Percentiles rank a stretch among this genome's conserved stretches.
Evolutionary conservation across 1,140 invertebrate species (phyloP).

Genomic region (Xylocopa sonorina): DNA sequence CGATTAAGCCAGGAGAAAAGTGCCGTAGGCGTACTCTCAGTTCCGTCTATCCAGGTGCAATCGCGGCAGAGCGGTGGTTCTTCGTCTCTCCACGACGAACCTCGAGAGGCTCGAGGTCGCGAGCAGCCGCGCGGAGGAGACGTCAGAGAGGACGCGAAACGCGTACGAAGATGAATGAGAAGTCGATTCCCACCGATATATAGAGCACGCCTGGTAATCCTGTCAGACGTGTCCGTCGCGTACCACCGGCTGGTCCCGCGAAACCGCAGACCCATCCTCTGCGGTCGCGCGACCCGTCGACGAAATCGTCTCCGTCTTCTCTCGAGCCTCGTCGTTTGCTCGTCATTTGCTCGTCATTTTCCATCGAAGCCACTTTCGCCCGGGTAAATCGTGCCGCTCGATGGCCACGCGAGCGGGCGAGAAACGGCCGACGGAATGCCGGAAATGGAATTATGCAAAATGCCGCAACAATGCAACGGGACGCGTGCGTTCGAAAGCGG

Average conservation of each 20-base stretch:
- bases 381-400: conserved; percentile 15
- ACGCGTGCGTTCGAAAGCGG: conserved; percentile 21
- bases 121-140: too few relatives aligned
- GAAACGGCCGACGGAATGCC: conserved; percentile 38
- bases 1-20: conserved; percentile 65
- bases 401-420: conserved; percentile 29
- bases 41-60: too few relatives aligned
- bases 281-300: background rate
- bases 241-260: conserved; percentile 43
- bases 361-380: conserved; percentile 40
- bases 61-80: too few relatives aligned
- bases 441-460: conserved; percentile 49
- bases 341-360: conserved; percentile 10
- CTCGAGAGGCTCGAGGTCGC: too few relatives aligned
- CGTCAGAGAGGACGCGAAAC: background rate
- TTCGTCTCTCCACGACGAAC: too few relatives aligned
- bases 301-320: background rate
- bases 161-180: background rate
- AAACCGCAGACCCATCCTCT: conserved; percentile 52
- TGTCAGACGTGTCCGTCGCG: conserved; percentile 58
- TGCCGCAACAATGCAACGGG: conserved; percentile 33
- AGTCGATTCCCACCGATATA: conserved; percentile 55
- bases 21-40: conserved; percentile 48
- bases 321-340: too few relatives aligned
- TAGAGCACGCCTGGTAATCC: conserved; percentile 51